phyloP scores from a whole-genome alignment of 2,797 vertebrate genomes.

The Fistularia commersonii region DNA sequence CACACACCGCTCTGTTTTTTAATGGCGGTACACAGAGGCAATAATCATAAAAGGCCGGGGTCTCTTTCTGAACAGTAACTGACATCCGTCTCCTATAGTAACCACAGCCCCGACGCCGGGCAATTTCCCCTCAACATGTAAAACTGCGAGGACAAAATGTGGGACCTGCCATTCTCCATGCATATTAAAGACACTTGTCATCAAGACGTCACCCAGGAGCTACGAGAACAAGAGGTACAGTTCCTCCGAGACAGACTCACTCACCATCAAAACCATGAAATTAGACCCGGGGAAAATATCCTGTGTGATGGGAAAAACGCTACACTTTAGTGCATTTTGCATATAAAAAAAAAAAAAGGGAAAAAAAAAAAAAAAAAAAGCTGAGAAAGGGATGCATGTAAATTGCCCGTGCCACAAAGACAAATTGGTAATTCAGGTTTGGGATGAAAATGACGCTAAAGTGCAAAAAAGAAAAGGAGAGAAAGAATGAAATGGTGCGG shows the following conservation, averaged over 20 bases:
- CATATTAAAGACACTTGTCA: slow-evolving; percentile 98
- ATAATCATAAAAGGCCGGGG: slow-evolving; percentile 79
- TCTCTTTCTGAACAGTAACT: slow-evolving; percentile 70
- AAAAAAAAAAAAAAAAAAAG: slow-evolving; percentile 67
- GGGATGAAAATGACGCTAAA: slow-evolving; percentile 83
- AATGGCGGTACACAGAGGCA: slow-evolving; percentile 71
- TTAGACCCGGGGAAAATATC: slow-evolving; percentile 98
- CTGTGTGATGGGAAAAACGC: slow-evolving; percentile 91
- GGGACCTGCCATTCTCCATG: slow-evolving; percentile 80
- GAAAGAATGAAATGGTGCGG: slow-evolving; percentile 64
- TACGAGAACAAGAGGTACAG: slow-evolving; percentile 85
- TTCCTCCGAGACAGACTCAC: slow-evolving; percentile 91
- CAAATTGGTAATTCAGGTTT: slow-evolving; percentile 91
- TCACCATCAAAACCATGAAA: slow-evolving; percentile 98
- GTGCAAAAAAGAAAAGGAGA: slow-evolving; percentile 72
- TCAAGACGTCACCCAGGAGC: slow-evolving; percentile 89
- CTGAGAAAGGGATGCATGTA: slow-evolving; percentile 87
- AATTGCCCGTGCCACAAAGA: slow-evolving; percentile 96
- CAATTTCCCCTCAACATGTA: slow-evolving; percentile 77
- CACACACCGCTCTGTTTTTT: slow-evolving; percentile 63
- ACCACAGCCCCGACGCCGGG: slow-evolving; percentile 57
- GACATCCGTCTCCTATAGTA: slow-evolving; percentile 68
- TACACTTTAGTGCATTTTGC: slow-evolving; percentile 97
- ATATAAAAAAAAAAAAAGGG: slow-evolving; percentile 93
- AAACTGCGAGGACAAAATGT: slow-evolving; percentile 75